Evolutionary conservation across 2,797 vertebrate genomes (phyloP).

Genomic region (Margarornis squamiger): DNA sequence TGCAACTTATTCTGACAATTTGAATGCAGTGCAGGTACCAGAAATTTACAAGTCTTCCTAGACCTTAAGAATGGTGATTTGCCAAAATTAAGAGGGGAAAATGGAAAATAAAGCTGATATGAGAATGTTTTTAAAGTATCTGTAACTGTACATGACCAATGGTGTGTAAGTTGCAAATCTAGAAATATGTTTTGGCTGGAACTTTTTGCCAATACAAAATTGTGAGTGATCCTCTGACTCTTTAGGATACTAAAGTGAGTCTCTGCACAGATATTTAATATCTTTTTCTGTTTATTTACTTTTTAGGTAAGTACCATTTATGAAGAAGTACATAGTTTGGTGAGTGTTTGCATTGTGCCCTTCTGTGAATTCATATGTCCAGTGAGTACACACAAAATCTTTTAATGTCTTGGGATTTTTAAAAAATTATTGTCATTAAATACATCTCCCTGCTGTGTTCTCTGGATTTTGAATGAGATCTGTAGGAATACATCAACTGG

Average conservation of each 20-base stretch:
- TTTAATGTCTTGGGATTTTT: not conserved
- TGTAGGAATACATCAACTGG: not conserved
- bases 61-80: not conserved
- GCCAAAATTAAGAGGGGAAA: not conserved
- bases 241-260: not conserved
- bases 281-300: slow-evolving; percentile 17
- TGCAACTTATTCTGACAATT: not conserved
- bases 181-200: not conserved
- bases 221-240: not conserved
- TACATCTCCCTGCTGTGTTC: not conserved
- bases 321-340: slow-evolving; percentile 54
- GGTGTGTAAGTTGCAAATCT: not conserved
- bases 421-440: not conserved
- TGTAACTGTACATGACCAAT: not conserved
- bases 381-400: not conserved
- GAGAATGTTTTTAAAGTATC: not conserved
- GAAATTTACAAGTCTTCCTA: not conserved
- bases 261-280: not conserved
- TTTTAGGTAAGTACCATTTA: slow-evolving; percentile 75
- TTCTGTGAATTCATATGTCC: not conserved
- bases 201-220: not conserved
- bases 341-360: slow-evolving; percentile 53
- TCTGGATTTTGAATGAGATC: not conserved
- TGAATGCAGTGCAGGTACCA: not conserved
- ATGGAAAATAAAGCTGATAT: not conserved